Base-by-base conservation (phyloP, 2,797 vertebrate species). In the Chaetodon trifasciatus region DNA sequence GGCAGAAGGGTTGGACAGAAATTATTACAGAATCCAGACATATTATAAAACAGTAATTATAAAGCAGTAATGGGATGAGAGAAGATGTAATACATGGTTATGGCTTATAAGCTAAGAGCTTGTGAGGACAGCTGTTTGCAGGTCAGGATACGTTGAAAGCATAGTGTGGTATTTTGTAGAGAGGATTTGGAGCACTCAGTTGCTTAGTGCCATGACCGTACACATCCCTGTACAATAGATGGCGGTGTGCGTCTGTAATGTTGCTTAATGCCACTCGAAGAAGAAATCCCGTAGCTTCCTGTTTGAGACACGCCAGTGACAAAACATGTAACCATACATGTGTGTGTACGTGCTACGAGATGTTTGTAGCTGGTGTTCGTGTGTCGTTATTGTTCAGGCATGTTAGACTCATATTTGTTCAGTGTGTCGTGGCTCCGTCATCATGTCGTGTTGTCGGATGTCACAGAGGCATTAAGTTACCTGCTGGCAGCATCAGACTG, bases 291-390 rank as follows among this genome's bases (percentile, higher is more conserved):
- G 7, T 0, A 15, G 8, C 40, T 70, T 70, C 74, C 49, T 46
- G 49, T 39, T 5, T 2, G 4, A 12, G 0, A 4, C 5, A 11
- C 2, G 16, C 10, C 0, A 0, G 23, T 15, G n/a, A 50, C 15
- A 12, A 2, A 19, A 17, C 42, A 17, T 28, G 3, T 8, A 17
- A 4, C 1, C 6, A 32, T 2, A 32, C 0, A 4, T 32, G 6
- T 6, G 4, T 0, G 24, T 47, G 15, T 8, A 2, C 37, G 9
- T 47, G 11, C 3, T 15, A 37, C 2, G 74, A 66, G 0, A 79
- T 86, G 84, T 67, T 6, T 8, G 24, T 5, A 1, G 8, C 50
- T 5, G 37, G n/a, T 3, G 1, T 39, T 11, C n/a, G 42, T 1
- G 4, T 19, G 16, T 3, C 13, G 42, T 35, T 32, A 0, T 7